These are phyloP conservation scores for Aldrovandia affinis DNA, from an alignment of 2,797 vertebrate species.

Conservation along the genomic window DNA sequence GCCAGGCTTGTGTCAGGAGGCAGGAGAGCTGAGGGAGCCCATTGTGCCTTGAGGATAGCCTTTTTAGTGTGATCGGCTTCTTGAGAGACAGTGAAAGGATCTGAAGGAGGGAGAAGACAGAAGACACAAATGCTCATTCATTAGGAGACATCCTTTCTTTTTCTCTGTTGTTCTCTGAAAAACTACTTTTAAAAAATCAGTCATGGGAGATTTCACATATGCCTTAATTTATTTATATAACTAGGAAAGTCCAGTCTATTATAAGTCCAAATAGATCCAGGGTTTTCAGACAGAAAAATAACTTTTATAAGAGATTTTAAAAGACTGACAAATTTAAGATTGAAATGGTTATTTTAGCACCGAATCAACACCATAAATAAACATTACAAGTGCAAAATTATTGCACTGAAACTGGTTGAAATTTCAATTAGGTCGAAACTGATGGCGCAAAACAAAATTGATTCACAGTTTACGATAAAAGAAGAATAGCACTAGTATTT, in stretches of 20 bases:
- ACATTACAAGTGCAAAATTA: background rate
- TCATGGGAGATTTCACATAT: constrained; percentile 21
- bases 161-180: background rate
- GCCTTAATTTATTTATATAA: constrained; percentile 12
- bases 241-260: background rate
- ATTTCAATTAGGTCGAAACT: background rate
- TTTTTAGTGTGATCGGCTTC: background rate
- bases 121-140: constrained; percentile 8
- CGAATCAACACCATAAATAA: background rate
- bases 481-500: background rate
- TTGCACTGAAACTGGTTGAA: background rate
- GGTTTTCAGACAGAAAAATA: background rate
- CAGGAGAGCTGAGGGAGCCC: background rate
- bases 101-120: constrained; percentile 8
- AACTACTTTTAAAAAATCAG: constrained; percentile 3
- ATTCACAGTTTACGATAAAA: background rate
- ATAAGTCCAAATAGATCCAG: background rate
- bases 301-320: background rate
- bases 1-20: background rate
- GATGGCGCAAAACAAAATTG: background rate
- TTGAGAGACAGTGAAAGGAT: constrained; percentile 6
- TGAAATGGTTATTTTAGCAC: background rate
- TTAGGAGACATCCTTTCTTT: background rate
- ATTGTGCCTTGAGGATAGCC: constrained; percentile 12
- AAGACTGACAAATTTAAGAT: background rate